These are phyloP conservation scores for Thecocarcelia acutangulata DNA, from an alignment of 2,888 invertebrate species.

Conservation along the genomic window DNA sequence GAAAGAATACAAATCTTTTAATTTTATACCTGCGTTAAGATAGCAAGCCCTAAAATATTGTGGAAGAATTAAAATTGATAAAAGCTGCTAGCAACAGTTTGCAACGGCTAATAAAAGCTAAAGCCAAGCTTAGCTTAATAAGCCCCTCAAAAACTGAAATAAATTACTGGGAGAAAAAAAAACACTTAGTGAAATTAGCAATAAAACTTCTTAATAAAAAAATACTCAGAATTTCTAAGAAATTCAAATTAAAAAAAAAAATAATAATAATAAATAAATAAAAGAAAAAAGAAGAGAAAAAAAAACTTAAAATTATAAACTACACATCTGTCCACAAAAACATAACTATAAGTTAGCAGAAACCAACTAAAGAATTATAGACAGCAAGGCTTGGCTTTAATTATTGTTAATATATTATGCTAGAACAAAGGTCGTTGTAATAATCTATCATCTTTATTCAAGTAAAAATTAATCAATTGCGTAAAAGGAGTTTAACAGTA, in stretches of 20 bases:
- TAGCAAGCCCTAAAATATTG: conserved; percentile 30
- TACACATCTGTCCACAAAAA: conserved; percentile 68
- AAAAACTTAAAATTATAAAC: conserved; percentile 47
- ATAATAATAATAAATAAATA: conserved; percentile 1
- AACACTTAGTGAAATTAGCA: conserved; percentile 68
- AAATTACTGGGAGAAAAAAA: conserved; percentile 31
- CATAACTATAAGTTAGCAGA: conserved; percentile 55
- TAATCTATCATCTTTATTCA: conserved; percentile 1
- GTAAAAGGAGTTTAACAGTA: conserved; percentile 60
- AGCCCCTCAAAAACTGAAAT: conserved; percentile 36
- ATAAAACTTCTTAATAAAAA: conserved; percentile 64
- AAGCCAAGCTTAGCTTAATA: conserved; percentile 67
- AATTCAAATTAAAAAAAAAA: conserved; percentile 54
- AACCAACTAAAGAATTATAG: conserved; percentile 40
- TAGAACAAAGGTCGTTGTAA: conserved; percentile 30
- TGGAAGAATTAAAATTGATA: conserved; percentile 46
- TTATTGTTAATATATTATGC: conserved; percentile 45
- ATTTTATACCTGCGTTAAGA: conserved; percentile 56
- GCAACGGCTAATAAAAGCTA: conserved; percentile 57
- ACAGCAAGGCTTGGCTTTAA: conserved; percentile 55
- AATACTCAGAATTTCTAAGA: conserved; percentile 70
- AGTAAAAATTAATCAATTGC: conserved; percentile 28
- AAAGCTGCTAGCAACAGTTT: conserved; percentile 64
- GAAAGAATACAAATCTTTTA: conserved; percentile 52
- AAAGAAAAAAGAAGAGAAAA: too few species aligned